Evolutionary conservation across 2,113 vertebrate genomes (phyloP), one percentile per base, ranked within the genome.

Genomic region (Octodon degus): DNA sequence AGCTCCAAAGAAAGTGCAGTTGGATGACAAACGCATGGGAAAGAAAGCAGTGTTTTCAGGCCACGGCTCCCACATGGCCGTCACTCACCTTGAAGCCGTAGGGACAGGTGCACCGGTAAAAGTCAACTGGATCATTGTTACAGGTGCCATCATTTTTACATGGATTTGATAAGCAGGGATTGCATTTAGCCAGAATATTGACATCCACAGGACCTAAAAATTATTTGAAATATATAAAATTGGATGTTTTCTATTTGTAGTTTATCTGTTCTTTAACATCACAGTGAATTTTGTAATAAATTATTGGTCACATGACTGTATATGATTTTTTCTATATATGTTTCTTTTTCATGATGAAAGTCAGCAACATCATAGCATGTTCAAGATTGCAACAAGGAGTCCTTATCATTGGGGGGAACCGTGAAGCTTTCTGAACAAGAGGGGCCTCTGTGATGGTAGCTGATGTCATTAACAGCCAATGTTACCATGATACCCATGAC

Each of bases 121-220:
- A 99, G 97, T 99, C 99, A 81, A 99, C 99, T 0, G 99, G 99
- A 96, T 99, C 99, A 37, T 98, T 99, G 96, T 99, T 99, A 98
- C 99, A 99, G 60, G 99, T 99, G 92, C 99, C 99, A 62, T 99
- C 99, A 47, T 99, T 99, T 98, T 99, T 99, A 98, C 99, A 99
- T 0, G 99, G 99, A 97, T 98, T 99, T 58, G 99, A 99, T 90
- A 99, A 98, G 95, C 99, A 99, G 5, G 99, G 99, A n/a, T 99
- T 99, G 97, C 99, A 99, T 96, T 99, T 99, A 43, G 99, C 99
- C 96, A 99, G 99, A 97, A 99, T 99, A 94, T 62, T 99, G 89
- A 99, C 92, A 97, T 99, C 99, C 86, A 99, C 98, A 0, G 99
- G 99, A 86, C 99, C 99, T 99, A 98, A 86, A 98, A 97, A 82